Conservation (phyloP, 2,113 vertebrate species). For the Geococcyx californianus region DNA sequence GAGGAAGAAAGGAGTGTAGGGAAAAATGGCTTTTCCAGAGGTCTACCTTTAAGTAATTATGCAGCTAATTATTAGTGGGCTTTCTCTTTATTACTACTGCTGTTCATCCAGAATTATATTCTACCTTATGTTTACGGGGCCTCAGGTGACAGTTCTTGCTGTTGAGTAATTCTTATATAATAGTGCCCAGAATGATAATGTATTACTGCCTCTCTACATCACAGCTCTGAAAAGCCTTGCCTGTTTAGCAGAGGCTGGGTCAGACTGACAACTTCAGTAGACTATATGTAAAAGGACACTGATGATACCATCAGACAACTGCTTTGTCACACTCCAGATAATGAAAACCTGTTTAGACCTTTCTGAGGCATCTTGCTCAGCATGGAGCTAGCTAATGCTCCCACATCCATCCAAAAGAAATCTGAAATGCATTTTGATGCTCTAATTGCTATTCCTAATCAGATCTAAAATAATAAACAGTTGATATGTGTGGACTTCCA, state of each 20-base stretch:
- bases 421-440: background rate
- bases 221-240: background rate
- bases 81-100: background rate
- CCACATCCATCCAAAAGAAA: background rate
- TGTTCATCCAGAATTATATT: background rate
- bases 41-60: background rate
- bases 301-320: background rate
- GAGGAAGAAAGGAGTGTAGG: background rate
- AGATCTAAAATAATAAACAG: background rate
- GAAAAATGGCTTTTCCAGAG: conserved; percentile 53
- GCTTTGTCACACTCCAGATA: background rate
- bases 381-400: background rate
- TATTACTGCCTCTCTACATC: background rate
- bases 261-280: background rate
- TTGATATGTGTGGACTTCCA: background rate
- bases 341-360: background rate
- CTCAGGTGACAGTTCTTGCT: background rate
- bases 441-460: background rate
- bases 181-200: background rate
- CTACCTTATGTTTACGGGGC: background rate
- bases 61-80: background rate
- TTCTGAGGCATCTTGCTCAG: background rate
- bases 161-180: background rate
- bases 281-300: background rate
- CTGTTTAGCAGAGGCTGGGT: background rate